Base-by-base conservation (phyloP, 2,888 invertebrate species). In the Lasioglossum calceatum region DNA sequence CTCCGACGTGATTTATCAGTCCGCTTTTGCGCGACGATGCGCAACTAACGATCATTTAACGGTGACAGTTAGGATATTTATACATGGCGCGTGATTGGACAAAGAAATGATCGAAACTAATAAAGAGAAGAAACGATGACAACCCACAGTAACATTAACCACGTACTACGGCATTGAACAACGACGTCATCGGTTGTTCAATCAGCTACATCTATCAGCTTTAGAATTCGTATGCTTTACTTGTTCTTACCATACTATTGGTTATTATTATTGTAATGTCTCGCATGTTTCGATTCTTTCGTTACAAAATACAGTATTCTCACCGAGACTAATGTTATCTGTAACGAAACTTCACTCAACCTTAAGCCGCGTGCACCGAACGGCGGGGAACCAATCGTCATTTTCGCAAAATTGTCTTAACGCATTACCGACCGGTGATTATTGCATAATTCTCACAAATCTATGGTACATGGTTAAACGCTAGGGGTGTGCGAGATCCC, bases 201-300 rank as follows among this genome's bases (percentile, higher is more conserved):
- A 94, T 91, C 92, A 88, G 86, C 94, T 94, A 94, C 93, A 93
- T 92, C 94, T 94, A 94, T 92, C 93, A 94, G 94, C 94, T 94
- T 94, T 94, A 94, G 94, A 94, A 94, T 94, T 94, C 92, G 93
- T 94, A 94, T 94, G 94, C 94, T 94, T 94, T 94, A 94, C 94
- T 94, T 94, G 92, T 94, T 91, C 94, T 93, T 94, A 94, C 88
- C 85, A 64, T 88, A 85, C 91, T 91, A 91, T 91, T 50, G 87
- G 81, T 91, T 92, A 92, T 87, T 82, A 84, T 91, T 91, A 91
- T 89, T 85, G 79, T 89, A 87, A 75, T 85, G 82, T 91, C 44
- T 82, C 87, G 85, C 82, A 83, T 79, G 76, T 86, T 81, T 82
- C 85, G 67, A 73, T 81, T 81, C 23, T 77, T 79, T 86, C 74